Percentiles rank a stretch among this genome's conserved stretches.
Evolutionary conservation across 2,888 invertebrate species (phyloP).

Genomic region (Philonicus albiceps): DNA sequence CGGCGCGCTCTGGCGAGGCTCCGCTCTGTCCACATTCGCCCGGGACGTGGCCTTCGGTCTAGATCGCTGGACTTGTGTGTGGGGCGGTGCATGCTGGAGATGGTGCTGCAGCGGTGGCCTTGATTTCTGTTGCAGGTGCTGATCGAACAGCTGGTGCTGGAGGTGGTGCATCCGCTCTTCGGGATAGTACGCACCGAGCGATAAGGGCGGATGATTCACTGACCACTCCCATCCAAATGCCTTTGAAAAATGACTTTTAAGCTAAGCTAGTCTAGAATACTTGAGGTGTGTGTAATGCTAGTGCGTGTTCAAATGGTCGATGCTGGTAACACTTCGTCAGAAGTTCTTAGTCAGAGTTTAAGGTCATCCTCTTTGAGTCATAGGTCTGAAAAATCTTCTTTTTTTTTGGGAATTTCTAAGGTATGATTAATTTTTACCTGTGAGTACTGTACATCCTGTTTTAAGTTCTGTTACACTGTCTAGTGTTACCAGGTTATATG

Average conservation of each 20-base stretch:
- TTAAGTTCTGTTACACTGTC: neutral
- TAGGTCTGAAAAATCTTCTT: neutral
- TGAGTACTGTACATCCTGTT: neutral
- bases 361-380: neutral
- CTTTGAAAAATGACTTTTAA: constrained; percentile 49
- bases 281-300: neutral
- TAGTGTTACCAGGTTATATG: constrained; percentile 34
- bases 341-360: neutral
- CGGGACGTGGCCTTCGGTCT: neutral
- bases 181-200: constrained; percentile 46
- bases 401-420: neutral
- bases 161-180: constrained; percentile 41
- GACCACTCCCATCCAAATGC: constrained; percentile 54
- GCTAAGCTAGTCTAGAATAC: constrained; percentile 44
- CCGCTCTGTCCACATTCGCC: neutral
- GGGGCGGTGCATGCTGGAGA: neutral
- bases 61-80: neutral
- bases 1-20: neutral
- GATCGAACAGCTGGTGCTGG: neutral
- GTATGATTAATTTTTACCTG: neutral
- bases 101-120: neutral
- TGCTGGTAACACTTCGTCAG: constrained; percentile 37
- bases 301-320: neutral
- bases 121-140: constrained; percentile 9
- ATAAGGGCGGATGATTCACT: constrained; percentile 52